Base-by-base conservation (phyloP, 2,113 vertebrate genomes). In the Monarcha castaneiventris region DNA sequence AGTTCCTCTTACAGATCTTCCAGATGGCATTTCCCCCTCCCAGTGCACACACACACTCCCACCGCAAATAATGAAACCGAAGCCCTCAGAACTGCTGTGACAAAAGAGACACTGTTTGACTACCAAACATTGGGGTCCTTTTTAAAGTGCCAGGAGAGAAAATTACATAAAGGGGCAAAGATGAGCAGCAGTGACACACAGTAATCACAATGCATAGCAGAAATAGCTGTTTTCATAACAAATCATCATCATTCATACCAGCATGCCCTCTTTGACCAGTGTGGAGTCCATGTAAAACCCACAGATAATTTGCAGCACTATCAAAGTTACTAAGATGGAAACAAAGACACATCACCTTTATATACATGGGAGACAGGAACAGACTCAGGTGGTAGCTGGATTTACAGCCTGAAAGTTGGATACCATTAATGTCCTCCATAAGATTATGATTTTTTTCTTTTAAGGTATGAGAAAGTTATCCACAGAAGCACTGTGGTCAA, bases 41-140 rank as follows among this genome's bases (percentile, higher is more conserved):
- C 37, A 8, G 64, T 1, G 0, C 5, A 12, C 73, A n/a, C 73
- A 58, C 68, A 54, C 39, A 35, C 90, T 85, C 77, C 85, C 94
- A 73, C 90, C 6, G 0, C 93, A 90, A 92, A 76, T 89, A 97
- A 91, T 51, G 84, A 95, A 95, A 94, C 84, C 1, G 0, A 90
- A 96, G 87, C 84, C 89, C 84, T 74, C 10, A 7, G 85, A 84
- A 73, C 30, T 22, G 88, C 79, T 76, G 78, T 0, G 0, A 96
- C 90, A 97, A 96, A 96, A 75, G 35, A 32, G 55, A 51, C 3
- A 68, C 87, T 96, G 94, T 96, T 83, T 78, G 68, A 56, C 73
- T 32, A 56, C 25, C 86, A 88, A 93, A 90, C 91, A 79, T 41
- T 76, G 59, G 78, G 78, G 84, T 80, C 82, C 58, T 96, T 93